Evolutionary conservation across 2,888 invertebrate species (phyloP).

Genomic region (Drosophila fulvimacula): DNA sequence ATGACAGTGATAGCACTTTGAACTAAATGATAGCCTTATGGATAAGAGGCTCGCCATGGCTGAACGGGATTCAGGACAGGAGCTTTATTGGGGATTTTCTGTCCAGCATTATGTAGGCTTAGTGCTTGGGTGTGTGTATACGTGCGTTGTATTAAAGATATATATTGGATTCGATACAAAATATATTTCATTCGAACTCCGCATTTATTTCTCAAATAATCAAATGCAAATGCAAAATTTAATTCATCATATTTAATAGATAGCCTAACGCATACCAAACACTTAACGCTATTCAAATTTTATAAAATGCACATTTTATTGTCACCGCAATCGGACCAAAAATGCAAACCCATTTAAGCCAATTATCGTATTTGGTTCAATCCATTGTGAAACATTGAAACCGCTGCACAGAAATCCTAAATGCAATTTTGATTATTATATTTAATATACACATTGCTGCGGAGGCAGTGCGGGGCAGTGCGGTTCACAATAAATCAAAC

Average conservation of each 20-base stretch:
- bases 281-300: not conserved
- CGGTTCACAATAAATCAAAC: not conserved
- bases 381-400: not conserved
- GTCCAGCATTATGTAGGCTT: slow-evolving; percentile 26
- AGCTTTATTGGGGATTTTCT: slow-evolving; percentile 21
- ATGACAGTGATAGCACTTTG: slow-evolving; percentile 64
- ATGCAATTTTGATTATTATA: not conserved
- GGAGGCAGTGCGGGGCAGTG: not conserved
- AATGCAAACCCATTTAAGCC: slow-evolving; percentile 1
- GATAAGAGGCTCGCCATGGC: slow-evolving; percentile 17
- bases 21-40: slow-evolving; percentile 66
- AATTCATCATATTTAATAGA: slow-evolving; percentile 9
- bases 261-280: not conserved
- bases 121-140: not conserved
- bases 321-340: not conserved
- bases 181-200: not conserved
- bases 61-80: not conserved
- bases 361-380: not conserved
- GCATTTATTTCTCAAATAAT: not conserved
- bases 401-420: not conserved
- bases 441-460: not conserved
- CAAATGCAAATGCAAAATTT: not conserved
- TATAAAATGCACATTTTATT: slow-evolving; percentile 3
- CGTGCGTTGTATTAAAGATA: not conserved
- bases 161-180: not conserved